A percentile compares a stretch with the other conserved stretches of the same genome.
phyloP scores from a whole-genome alignment of 2,797 vertebrate genomes.

The Falco concolor region DNA sequence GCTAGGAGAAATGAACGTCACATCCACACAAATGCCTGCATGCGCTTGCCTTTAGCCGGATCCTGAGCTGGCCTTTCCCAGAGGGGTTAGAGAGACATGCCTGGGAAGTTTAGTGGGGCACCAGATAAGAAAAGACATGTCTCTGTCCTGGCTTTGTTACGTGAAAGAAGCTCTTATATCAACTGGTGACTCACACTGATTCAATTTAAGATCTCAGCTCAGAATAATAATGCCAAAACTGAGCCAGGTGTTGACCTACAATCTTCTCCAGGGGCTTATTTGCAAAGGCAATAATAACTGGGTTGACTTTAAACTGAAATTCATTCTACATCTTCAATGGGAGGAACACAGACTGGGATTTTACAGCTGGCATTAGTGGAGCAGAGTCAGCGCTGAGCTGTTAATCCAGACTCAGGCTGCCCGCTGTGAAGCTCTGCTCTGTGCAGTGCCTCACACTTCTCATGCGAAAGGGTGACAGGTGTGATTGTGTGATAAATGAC shows the following conservation, averaged over 20 bases:
- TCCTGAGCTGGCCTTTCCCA: neutral
- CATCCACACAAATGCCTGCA: fast-evolving
- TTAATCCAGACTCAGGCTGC: neutral
- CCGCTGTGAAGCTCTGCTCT: fast-evolving
- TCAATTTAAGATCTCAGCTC: neutral
- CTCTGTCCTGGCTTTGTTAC: neutral
- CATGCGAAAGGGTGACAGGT: neutral
- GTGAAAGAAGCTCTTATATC: neutral
- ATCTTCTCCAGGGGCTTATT: neutral
- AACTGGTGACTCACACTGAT: neutral
- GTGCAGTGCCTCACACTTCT: neutral
- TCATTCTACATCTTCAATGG: neutral
- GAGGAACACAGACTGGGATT: neutral
- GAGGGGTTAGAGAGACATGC: neutral
- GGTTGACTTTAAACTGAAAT: neutral
- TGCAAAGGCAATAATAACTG: neutral
- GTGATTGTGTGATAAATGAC: fast-evolving
- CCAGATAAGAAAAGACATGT: neutral
- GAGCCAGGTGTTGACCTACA: neutral
- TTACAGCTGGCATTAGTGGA: neutral
- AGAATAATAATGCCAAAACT: neutral
- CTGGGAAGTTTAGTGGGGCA: neutral
- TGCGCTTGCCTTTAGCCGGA: neutral
- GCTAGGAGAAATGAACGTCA: neutral
- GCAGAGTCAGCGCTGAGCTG: neutral